A percentile compares a stretch with the other conserved stretches of the same genome.
Evolutionary conservation across 2,797 vertebrate genomes (phyloP).

Genomic region (Galagoides demidoff): DNA sequence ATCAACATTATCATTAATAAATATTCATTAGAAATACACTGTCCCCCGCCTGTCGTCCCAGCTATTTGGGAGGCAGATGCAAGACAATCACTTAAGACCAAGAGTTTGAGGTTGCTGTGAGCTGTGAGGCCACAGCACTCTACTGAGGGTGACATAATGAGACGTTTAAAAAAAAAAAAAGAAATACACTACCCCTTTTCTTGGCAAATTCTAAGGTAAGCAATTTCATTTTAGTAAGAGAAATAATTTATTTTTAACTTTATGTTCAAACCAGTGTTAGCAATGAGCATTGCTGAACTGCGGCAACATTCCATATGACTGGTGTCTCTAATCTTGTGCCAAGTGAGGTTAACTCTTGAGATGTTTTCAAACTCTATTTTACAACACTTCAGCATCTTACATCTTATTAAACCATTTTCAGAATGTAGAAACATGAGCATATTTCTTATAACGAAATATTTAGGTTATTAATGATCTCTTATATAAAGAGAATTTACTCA

Average conservation of each 20-base stretch:
- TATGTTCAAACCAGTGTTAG: not conserved
- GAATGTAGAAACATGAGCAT: not conserved
- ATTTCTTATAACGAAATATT: constrained; percentile 39
- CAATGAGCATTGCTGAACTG: not conserved
- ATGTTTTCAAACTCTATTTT: constrained; percentile 3
- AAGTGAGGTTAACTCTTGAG: not conserved
- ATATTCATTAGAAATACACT: not conserved
- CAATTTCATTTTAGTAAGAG: constrained; percentile 1
- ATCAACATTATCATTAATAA: not conserved
- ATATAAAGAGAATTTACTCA: not conserved
- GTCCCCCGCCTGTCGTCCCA: too few relatives aligned
- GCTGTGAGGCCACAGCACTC: too few relatives aligned
- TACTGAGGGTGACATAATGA: too few relatives aligned
- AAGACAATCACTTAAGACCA: too few relatives aligned
- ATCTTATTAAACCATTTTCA: not conserved
- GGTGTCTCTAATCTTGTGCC: not conserved
- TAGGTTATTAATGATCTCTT: not conserved
- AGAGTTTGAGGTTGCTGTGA: too few relatives aligned
- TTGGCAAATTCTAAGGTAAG: constrained; percentile 16
- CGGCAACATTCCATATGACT: not conserved
- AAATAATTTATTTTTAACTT: constrained; percentile 32
- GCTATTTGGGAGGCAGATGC: too few relatives aligned
- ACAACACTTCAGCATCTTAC: not conserved
- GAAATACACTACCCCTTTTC: not conserved
- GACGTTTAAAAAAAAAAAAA: too few relatives aligned